phyloP scores from a whole-genome alignment of 2,797 vertebrate genomes.

The Amblyraja radiata region DNA sequence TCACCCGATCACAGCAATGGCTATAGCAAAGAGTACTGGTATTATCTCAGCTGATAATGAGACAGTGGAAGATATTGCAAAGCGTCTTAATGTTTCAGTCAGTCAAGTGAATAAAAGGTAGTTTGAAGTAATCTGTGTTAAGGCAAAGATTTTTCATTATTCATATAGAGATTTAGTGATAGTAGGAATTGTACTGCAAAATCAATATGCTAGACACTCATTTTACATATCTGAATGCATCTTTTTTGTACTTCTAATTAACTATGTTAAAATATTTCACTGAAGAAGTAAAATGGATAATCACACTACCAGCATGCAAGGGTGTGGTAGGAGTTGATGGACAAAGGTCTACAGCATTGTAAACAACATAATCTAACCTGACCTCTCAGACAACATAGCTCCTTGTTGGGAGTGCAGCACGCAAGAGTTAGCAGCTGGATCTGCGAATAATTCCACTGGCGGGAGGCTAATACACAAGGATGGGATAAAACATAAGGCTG shows the following conservation, averaged over 20 bases:
- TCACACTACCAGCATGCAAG: not conserved
- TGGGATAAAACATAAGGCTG: not conserved
- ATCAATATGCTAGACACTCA: not conserved
- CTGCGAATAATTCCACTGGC: not conserved
- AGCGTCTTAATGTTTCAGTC: constrained; percentile 58
- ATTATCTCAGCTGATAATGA: constrained; percentile 68
- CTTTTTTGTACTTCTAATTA: not conserved
- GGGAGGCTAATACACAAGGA: not conserved
- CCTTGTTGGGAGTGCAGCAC: not conserved
- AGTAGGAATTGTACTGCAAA: not conserved
- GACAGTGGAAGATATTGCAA: constrained; percentile 64
- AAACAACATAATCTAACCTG: not conserved
- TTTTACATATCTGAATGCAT: not conserved
- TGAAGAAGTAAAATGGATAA: not conserved
- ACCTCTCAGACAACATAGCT: not conserved
- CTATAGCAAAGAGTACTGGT: constrained; percentile 66
- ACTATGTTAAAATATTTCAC: not conserved
- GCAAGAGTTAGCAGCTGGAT: not conserved
- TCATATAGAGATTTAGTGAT: not conserved
- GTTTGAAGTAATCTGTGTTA: constrained; percentile 39
- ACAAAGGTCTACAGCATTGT: not conserved
- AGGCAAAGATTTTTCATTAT: not conserved
- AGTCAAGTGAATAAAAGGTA: constrained; percentile 61
- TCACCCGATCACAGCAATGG: constrained; percentile 68
- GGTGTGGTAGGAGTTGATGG: not conserved